Percentiles rank a stretch among this genome's conserved stretches.
phyloP scores from a whole-genome alignment of 2,888 invertebrate genomes.

The Tiphia femorata region DNA sequence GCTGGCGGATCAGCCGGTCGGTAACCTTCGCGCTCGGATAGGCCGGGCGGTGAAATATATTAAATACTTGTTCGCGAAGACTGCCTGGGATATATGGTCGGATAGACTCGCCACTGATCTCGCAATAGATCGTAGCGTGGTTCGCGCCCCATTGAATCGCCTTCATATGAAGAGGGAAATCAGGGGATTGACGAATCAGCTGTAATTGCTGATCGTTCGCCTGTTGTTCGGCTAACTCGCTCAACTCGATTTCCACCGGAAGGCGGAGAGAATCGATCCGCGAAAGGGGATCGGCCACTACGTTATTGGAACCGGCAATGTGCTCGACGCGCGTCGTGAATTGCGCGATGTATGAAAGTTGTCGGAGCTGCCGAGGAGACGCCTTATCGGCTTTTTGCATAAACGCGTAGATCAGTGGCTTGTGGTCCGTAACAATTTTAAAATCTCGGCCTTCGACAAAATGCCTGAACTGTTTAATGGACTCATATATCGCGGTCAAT shows the following conservation, averaged over 20 bases:
- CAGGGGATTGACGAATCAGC: not conserved
- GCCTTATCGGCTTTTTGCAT: slow-evolving; percentile 9
- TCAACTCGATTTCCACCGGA: not conserved
- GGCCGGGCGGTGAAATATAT: not conserved
- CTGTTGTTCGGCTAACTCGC: not conserved
- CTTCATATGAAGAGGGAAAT: not conserved
- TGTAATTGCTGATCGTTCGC: not conserved
- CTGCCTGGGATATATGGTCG: not conserved
- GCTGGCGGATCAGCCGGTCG: not conserved
- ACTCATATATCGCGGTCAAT: slow-evolving; percentile 6
- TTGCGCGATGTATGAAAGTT: slow-evolving; percentile 11
- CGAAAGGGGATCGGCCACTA: slow-evolving; percentile 14
- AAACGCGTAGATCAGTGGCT: slow-evolving; percentile 14
- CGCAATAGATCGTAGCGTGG: not conserved
- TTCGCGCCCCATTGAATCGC: not conserved
- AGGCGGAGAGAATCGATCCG: slow-evolving; percentile 1
- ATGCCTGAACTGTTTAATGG: slow-evolving; percentile 9
- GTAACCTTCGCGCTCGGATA: not conserved
- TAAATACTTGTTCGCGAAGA: slow-evolving; percentile 3
- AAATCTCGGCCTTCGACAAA: slow-evolving; percentile 8
- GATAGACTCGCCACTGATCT: not conserved
- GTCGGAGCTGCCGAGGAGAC: slow-evolving; percentile 9
- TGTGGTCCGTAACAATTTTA: slow-evolving; percentile 13
- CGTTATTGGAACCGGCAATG: slow-evolving; percentile 10
- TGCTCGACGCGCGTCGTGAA: slow-evolving; percentile 10